Base-by-base conservation (phyloP, 2,888 invertebrate genomes). In the Quadroppia sp. region DNA sequence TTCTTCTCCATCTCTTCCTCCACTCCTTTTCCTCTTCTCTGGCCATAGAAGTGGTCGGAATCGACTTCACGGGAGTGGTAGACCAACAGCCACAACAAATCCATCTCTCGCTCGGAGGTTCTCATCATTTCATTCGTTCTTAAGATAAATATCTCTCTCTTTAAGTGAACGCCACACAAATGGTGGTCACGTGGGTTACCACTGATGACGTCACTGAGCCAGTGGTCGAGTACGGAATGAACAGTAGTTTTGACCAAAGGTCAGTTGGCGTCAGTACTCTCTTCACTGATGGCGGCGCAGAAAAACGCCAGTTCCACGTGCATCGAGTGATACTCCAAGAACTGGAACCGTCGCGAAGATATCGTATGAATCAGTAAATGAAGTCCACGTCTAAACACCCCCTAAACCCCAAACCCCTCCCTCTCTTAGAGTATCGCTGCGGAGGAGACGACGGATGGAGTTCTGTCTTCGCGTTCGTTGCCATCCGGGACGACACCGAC, bases 281-380 rank as follows among this genome's bases (percentile, higher is more conserved):
- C 45, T 93, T 93, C 82, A 84, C 87, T 0, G 92, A 93, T 81
- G 92, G 91, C 6, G 93, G 92, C 0, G 76, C 80, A 0, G 81
- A 84, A 75, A 85, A 86, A 73, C 86, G 87, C 30, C 81, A 84
- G 0, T 90, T 91, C 82, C 93, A 87, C 82, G 89, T 94, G 75
- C 93, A 94, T 81, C 86, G 87, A 80, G 93, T 90, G n/a, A 81
- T 81, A 59, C 80, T 94, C 73, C 78, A 73, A 0, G 76, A 76
- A 32, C 72, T 78, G 20, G 30, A 56, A 15, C 76, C 78, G 2
- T 74, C 7, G 76, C 75, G 6, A 74, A 73, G 11, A 67, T 61
- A 40, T 71, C 76, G 48, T 93, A 72, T 23, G 6, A n/a, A n/a
- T 45, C 53, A 53, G 3, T 53, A 53, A 17, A 23, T 50, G 15